Evolutionary conservation across 2,113 vertebrate species (phyloP).

Genomic region (Callionymus lyra): DNA sequence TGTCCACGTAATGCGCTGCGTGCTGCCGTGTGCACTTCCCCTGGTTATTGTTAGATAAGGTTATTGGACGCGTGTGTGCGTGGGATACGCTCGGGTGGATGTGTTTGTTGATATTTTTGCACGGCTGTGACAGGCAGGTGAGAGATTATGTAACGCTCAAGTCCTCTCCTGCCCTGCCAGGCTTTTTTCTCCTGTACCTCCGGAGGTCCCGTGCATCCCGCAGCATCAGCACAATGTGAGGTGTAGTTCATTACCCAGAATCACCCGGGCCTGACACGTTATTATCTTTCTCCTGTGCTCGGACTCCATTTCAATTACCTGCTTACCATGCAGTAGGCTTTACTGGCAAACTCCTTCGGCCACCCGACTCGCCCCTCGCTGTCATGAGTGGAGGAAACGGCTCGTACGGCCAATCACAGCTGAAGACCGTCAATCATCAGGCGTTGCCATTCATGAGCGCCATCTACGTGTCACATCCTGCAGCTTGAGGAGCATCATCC

Average conservation of each 20-base stretch:
- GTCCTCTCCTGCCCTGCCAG: constrained; percentile 32
- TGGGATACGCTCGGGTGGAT: constrained; percentile 15
- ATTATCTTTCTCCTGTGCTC: constrained; percentile 71
- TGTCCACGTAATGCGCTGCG: constrained; percentile 14
- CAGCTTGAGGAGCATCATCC: constrained; percentile 32
- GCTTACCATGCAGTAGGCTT: constrained; percentile 65
- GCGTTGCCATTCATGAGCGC: constrained; percentile 31
- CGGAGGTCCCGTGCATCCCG: constrained; percentile 51
- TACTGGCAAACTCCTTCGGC: constrained; percentile 10
- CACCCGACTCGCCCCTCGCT: constrained; percentile 30
- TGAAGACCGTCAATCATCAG: constrained; percentile 52
- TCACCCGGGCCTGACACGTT: constrained; percentile 67
- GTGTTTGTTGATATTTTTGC: constrained; percentile 29
- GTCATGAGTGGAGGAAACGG: constrained; percentile 36
- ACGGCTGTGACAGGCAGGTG: constrained; percentile 17
- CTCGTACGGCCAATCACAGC: constrained; percentile 51
- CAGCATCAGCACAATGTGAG: constrained; percentile 64
- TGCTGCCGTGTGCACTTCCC: constrained; percentile 21
- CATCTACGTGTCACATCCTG: constrained; percentile 31
- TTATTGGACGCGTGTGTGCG: constrained; percentile 22
- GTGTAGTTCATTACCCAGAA: constrained; percentile 71
- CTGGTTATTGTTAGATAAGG: constrained; percentile 42
- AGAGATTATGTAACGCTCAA: constrained; percentile 45
- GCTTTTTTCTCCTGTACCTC: constrained; percentile 47
- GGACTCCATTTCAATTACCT: constrained; percentile 76